Evolutionary conservation across 2,113 vertebrate species (phyloP), one percentile per base, ranked within the genome.

Genomic region (Ivindomyrus marchei): DNA sequence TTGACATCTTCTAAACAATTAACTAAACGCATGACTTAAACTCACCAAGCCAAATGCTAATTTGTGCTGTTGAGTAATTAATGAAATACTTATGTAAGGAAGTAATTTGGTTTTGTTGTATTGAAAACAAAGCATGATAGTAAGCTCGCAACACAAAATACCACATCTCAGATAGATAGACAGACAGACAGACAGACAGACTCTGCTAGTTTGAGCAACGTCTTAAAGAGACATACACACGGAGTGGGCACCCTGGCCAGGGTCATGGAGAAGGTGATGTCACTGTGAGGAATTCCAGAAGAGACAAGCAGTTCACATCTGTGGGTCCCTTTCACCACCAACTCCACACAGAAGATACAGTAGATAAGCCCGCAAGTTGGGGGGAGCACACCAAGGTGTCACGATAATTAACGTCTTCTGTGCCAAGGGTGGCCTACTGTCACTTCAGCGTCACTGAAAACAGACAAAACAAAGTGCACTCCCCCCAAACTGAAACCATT

Each of bases 281-380:
- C 21, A 47, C 21, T 86, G 47, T 27, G 21, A 86, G 2, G 11
- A 45, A 49, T 86, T 27, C 42, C n/a, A 13, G 6, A 86, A 45
- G 42, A 21, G 36, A 84, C 42, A 21, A 45, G 80, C 80, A 84
- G 13, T 45, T 45, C 17, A 45, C 56, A 21, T 83, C 91, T 93
- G 87, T 89, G 4, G 2, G 88, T 91, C 91, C 91, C 92, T 93
- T 93, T 92, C 27, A 11, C 21, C 93, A 91, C 93, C 91, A 52
- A 56, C 50, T 53, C 11, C 31, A 50, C n/a, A 53, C 49, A 31
- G 50, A 87, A 39, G 86, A 87, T 39, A 27, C 27, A 27, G 27
- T 27, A 7, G 49, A 50, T 31, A 89, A 50, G 11, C 88, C 62
- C 27, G 21, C 47, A 19, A 52, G 46, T 36, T 47, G 49, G 49